phyloP scores from a whole-genome alignment of 53 echinoderm and acorn worm species.

The Paracentrotus lividus region DNA sequence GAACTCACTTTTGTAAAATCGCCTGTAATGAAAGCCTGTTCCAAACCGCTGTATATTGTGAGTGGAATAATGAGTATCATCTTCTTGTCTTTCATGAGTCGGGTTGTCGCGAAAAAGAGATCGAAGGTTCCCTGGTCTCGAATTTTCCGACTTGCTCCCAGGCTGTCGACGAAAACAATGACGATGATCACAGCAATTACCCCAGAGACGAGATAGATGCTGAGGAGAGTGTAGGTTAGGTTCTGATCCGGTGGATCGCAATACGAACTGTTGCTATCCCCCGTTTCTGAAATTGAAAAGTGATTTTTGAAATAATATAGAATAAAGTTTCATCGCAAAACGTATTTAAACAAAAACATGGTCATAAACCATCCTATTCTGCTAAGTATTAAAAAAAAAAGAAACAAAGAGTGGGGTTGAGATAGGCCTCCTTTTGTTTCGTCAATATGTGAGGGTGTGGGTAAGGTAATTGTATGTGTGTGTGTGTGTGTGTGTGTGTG shows the following conservation, averaged over 20 bases:
- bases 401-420: too few relatives aligned
- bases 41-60: constrained; percentile 91
- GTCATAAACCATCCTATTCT: too few relatives aligned
- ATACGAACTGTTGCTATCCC: constrained; percentile 56
- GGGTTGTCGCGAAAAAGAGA: constrained; percentile 83
- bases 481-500: too few relatives aligned
- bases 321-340: too few relatives aligned
- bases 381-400: too few relatives aligned
- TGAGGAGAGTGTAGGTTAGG: constrained; percentile 81
- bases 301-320: too few relatives aligned
- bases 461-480: too few relatives aligned
- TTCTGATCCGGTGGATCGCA: constrained; percentile 81
- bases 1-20: constrained; percentile 89
- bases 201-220: constrained; percentile 82
- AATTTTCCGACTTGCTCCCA: constrained; percentile 66
- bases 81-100: constrained; percentile 78
- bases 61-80: constrained; percentile 87
- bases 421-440: too few relatives aligned
- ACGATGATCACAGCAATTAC: constrained; percentile 81
- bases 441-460: too few relatives aligned
- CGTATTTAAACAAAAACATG: too few relatives aligned
- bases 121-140: constrained; percentile 69
- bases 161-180: constrained; percentile 77
- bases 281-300: background rate
- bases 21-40: constrained; percentile 93